Evolutionary conservation across 2,113 vertebrate species (phyloP), one percentile per base, ranked within the genome.

Genomic region (Osmerus eperlanus): DNA sequence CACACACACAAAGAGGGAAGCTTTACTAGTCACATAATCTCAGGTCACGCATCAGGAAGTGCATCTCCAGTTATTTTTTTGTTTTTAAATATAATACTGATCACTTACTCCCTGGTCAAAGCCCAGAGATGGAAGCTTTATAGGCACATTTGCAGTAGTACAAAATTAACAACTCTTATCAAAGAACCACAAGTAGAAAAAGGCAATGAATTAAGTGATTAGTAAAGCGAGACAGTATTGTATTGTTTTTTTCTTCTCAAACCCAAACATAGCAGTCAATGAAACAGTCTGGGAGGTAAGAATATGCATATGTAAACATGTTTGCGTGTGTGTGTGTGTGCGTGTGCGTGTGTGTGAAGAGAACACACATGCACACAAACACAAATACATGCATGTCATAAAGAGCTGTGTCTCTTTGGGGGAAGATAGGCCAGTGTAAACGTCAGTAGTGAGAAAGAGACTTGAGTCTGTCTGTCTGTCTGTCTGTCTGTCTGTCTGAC

Each of bases 1-100:
- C 89, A 92, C 86, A 87, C 86, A 87, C 67, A 90, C 53, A 80
- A 77, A 84, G 21, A 56, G 19, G 29, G 52, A 87, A 89, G 93
- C 93, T 94, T 94, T 95, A 95, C 94, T 93, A 94, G 90, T 94
- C 93, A 94, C 94, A 90, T 91, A 94, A 92, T 94, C 92, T 92
- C 92, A 92, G 92, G 89, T 67, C 61, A 67, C 76, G 93, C 85
- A 91, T 91, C 84, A 92, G 87, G 89, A 92, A 89, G 87, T 87
- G 84, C 90, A 91, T 90, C 91, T 91, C 87, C 89, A 89, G 87
- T 84, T 76, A 70, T 65, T 55, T 21, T 6, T 63, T 63, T 47
- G 41, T 63, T 70, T 54, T 91, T 94, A 83, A 83, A 83, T 82
- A 86, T 85, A 87, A 85, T 85, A 87, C 81, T 85, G 81, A 82